Base-by-base conservation (phyloP, 2,797 vertebrate genomes). In the Manis javanica region DNA sequence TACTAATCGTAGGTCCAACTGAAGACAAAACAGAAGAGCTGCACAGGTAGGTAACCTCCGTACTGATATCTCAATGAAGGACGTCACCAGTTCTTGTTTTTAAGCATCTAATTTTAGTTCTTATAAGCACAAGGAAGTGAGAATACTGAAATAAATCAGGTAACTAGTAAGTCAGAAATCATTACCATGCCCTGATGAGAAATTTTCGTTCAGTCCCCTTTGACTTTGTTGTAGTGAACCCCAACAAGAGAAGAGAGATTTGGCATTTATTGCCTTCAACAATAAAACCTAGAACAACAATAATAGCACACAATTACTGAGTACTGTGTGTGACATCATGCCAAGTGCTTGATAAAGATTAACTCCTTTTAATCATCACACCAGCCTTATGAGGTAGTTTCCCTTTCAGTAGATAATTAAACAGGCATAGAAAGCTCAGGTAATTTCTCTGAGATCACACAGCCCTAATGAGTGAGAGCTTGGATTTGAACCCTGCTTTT, bases 1-100 rank as follows among this genome's bases (percentile, higher is more conserved):
- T 99, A 99, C 99, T 99, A 99, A 98, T 99, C 63, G 99, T 96
- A 98, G 99, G 99, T 71, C 99, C 99, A 96, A 99, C 98, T 3
- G 99, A 99, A 98, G 99, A 99, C 81, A 99, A 99, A 99, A 99
- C 99, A 0, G 99, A 99, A 98, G 99, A 99, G 98, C 98, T 99
- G 86, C 99, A 99, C 99, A 99, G 99, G 99, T 99, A 97, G 87
- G 99, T 98, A 93, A 26, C 63, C 83, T 74, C 64, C 79, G 66
- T 91, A 57, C n/a, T 97, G 81, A n/a, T 83, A 26, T 18, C 29
- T 57, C 59, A 55, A 0, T 74, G 64, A 69, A 96, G 71, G 93
- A 16, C 2, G 31, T 24, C 71, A 7, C 42, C 23, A 8, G 3
- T 85, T 88, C 63, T 79, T 68, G 8, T 86, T 81, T 87, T 72